Evolutionary conservation across 2,797 vertebrate genomes (phyloP).

Genomic region (Acipenser ruthenus): DNA sequence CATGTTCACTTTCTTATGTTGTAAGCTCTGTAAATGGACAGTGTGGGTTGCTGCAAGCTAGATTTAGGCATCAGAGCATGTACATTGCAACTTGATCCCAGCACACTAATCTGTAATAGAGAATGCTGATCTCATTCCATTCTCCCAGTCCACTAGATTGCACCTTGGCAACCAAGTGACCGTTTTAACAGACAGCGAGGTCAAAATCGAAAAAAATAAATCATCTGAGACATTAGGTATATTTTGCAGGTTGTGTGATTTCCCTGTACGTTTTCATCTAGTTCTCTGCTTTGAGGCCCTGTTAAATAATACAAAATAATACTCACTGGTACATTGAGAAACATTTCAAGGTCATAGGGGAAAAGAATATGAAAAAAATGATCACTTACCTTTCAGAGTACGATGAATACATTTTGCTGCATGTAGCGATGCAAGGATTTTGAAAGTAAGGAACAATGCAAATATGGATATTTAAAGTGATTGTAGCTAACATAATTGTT

Average conservation of each 20-base stretch:
- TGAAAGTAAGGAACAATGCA: neutral
- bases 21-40: neutral
- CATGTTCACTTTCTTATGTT: neutral
- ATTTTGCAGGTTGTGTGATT: neutral
- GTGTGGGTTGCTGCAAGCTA: neutral
- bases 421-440: neutral
- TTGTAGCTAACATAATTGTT: too few relatives aligned
- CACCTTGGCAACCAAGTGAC: neutral
- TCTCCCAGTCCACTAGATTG: neutral
- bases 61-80: neutral
- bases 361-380: neutral
- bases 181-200: neutral
- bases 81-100: neutral
- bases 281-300: neutral
- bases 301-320: slow-evolving; percentile 7
- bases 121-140: neutral
- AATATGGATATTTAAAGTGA: too few relatives aligned
- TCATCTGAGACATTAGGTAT: slow-evolving; percentile 1
- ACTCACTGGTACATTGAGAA: neutral
- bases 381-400: neutral
- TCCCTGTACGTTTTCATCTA: neutral
- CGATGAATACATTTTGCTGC: neutral
- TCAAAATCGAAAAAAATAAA: neutral
- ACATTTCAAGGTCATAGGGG: neutral
- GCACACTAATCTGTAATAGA: neutral